Percentiles rank a stretch among this genome's conserved stretches.
Evolutionary conservation across 2,113 vertebrate genomes (phyloP).

Genomic region (Columbina picui): DNA sequence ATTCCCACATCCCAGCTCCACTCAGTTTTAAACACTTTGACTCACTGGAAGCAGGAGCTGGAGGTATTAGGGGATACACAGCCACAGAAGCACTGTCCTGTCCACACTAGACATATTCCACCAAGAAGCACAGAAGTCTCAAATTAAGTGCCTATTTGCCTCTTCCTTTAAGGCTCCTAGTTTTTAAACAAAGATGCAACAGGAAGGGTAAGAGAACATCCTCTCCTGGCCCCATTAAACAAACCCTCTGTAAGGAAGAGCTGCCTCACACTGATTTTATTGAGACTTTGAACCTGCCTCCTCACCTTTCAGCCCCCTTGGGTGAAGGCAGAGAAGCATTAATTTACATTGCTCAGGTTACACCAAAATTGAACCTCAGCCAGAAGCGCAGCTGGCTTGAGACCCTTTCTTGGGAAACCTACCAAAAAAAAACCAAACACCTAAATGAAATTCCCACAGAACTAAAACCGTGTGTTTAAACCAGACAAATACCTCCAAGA

Average conservation of each 20-base stretch:
- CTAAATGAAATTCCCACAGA: neutral
- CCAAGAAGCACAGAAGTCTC: neutral
- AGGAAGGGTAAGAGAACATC: neutral
- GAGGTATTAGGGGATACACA: neutral
- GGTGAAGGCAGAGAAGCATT: neutral
- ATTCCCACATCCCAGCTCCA: neutral
- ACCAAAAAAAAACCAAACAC: neutral
- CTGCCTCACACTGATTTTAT: neutral
- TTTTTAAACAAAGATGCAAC: neutral
- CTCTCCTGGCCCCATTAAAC: neutral
- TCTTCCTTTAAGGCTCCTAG: neutral
- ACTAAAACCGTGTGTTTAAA: neutral
- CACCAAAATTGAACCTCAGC: neutral
- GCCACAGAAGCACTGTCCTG: neutral
- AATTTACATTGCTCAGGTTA: neutral
- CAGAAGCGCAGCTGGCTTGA: neutral
- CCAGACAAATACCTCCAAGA: neutral
- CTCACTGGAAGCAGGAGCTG: neutral
- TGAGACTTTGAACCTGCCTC: neutral
- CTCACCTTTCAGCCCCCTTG: rapidly evolving
- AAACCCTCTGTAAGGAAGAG: neutral
- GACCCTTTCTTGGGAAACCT: neutral
- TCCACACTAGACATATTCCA: neutral
- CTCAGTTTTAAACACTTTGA: neutral
- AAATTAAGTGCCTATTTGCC: neutral